These are phyloP conservation scores for Fregata magnificens DNA, from an alignment of 2,113 vertebrate genomes.

Conservation along the genomic window DNA sequence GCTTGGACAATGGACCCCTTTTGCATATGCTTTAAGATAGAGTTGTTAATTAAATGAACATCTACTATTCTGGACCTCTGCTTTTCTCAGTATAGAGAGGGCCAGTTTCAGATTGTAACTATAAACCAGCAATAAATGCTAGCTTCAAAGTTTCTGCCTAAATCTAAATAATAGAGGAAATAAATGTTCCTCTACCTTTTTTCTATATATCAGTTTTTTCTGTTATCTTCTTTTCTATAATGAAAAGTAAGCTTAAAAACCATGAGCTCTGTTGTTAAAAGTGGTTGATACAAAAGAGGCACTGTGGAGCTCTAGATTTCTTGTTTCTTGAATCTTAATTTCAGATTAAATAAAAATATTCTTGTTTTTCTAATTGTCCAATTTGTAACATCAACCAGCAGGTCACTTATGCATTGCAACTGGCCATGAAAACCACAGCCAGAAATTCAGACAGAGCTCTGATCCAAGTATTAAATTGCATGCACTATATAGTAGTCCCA, in stretches of 20 bases:
- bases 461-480: neutral
- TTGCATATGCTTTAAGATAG: conserved; percentile 1
- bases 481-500: neutral
- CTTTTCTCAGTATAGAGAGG: neutral
- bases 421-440: neutral
- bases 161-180: neutral
- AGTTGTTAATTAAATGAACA: neutral
- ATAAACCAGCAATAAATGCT: neutral
- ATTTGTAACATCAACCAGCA: neutral
- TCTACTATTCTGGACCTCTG: neutral
- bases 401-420: neutral
- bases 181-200: neutral
- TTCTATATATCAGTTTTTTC: neutral
- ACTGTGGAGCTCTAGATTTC: neutral
- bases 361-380: neutral
- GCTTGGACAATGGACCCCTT: neutral
- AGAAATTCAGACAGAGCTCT: neutral
- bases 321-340: neutral
- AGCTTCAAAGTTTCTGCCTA: neutral
- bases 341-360: neutral
- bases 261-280: neutral
- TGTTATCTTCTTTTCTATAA: neutral
- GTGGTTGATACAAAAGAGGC: neutral
- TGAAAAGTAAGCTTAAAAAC: neutral
- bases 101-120: neutral